Evolutionary conservation across 2,888 invertebrate species (phyloP), one percentile per base, ranked within the genome.

Genomic region (Meandrusa payeni): DNA sequence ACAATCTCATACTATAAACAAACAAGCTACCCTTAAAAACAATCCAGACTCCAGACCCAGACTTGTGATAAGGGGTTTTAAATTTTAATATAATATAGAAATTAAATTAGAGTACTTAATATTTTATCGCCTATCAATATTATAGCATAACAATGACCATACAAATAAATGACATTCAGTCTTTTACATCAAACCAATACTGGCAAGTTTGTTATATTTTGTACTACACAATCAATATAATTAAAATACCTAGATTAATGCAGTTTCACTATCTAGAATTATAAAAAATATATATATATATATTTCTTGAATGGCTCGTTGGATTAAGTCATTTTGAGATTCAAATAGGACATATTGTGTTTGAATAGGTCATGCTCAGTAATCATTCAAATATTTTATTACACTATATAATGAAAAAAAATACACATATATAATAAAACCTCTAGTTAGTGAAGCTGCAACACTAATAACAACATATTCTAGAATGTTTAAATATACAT

Each of bases 181-280:
- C 87, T 87, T 85, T 79, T 81, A 78, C 64, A 82, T 81, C 69
- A 78, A 86, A 85, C 87, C 87, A 87, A 87, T 87, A 87, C 86
- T 87, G 87, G 87, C 87, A 87, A 87, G 86, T 85, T 83, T 79
- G 76, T 83, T 83, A 76, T 64, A 80, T 74, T 85, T 87, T 87
- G 87, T 87, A 87, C 87, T 86, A 83, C 82, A 76, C 75, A 80
- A 81, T 76, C 64, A 75, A 74, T 66, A 31, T 27, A n/a, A n/a
- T 73, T 59, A 56, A 65, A 65, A 72, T 69, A 61, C 61, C 64
- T 65, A 69, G 58, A 54, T 66, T 63, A 72, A 59, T 74, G 72
- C 73, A 54, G 68, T 76, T 82, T 76, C 77, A 82, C 82, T 78
- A 79, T 76, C 58, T 72, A 70, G 69, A 64, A 47, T 27, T 40